These are phyloP conservation scores for Phyllotreta cruciferae DNA, from an alignment of 2,888 invertebrate genomes.

Conservation along the genomic window DNA sequence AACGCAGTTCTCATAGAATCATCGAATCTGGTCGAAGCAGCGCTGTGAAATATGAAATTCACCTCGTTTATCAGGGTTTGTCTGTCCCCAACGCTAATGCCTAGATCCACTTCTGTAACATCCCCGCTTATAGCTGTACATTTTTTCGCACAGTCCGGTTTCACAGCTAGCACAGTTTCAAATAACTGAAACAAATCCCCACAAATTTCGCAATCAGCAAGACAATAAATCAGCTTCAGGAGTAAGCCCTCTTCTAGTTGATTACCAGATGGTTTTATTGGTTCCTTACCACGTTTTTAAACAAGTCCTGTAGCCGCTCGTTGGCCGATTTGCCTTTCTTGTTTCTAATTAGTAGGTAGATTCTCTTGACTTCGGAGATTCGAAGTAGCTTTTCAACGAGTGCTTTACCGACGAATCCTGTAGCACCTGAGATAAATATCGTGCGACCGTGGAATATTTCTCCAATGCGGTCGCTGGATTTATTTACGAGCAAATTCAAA, in stretches of 20 bases:
- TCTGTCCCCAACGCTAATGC: slow-evolving; percentile 60
- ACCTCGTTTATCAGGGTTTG: slow-evolving; percentile 62
- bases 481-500: too few species aligned
- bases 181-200: slow-evolving; percentile 70
- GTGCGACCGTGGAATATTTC: slow-evolving; percentile 50
- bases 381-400: slow-evolving; percentile 60
- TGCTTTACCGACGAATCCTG: slow-evolving; percentile 61
- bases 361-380: slow-evolving; percentile 56
- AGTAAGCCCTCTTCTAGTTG: too few species aligned
- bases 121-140: slow-evolving; percentile 64
- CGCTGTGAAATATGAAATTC: slow-evolving; percentile 73
- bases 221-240: too few species aligned
- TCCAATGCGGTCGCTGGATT: slow-evolving; percentile 41
- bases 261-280: too few species aligned
- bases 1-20: slow-evolving; percentile 69
- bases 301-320: slow-evolving; percentile 56
- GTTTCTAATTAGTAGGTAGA: slow-evolving; percentile 57
- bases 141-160: slow-evolving; percentile 64
- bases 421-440: slow-evolving; percentile 59
- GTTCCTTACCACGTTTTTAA: slow-evolving; percentile 48
- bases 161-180: slow-evolving; percentile 70
- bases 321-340: slow-evolving; percentile 57
- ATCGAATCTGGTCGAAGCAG: slow-evolving; percentile 77
- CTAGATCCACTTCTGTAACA: slow-evolving; percentile 59
- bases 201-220: too few species aligned